Conservation (phyloP, 1,140 invertebrate genomes). For the Zaprionus vittiger region DNA sequence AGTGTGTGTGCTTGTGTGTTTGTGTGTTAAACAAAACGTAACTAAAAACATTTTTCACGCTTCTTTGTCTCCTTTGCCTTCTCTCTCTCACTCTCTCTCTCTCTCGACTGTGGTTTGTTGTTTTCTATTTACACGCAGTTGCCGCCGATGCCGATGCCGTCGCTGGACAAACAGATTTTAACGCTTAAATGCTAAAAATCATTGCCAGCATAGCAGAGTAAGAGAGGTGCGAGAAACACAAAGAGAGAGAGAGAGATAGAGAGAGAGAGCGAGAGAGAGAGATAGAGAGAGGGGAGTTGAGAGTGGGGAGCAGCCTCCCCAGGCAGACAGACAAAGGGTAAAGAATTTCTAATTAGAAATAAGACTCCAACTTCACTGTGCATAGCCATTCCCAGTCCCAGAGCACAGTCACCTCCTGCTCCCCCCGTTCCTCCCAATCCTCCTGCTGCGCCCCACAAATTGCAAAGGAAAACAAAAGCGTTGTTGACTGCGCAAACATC, state of each 20-base stretch:
- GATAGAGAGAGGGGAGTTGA: not conserved
- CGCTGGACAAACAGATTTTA: conserved; percentile 75
- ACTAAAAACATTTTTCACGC: conserved; percentile 82
- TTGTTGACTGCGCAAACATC: conserved; percentile 70
- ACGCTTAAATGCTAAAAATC: conserved; percentile 82
- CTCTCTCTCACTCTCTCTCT: conserved; percentile 31
- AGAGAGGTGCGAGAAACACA: not conserved
- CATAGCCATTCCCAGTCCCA: not conserved
- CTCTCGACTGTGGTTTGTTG: conserved; percentile 39
- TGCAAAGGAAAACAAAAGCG: conserved; percentile 78
- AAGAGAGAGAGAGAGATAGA: not conserved
- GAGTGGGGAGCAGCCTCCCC: not conserved
- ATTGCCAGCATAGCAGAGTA: conserved; percentile 17
- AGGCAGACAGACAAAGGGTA: conserved; percentile 46
- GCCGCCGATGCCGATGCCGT: conserved; percentile 28
- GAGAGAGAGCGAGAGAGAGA: not conserved
- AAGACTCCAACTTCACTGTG: conserved; percentile 55
- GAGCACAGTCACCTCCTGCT: not conserved
- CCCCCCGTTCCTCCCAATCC: not conserved
- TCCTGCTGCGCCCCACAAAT: conserved; percentile 65
- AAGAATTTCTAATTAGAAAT: conserved; percentile 80
- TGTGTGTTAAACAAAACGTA: conserved; percentile 75
- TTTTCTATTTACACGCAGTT: conserved; percentile 77
- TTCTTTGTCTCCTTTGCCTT: conserved; percentile 66
- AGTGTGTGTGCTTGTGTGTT: conserved; percentile 18